Conservation (phyloP, 1,140 invertebrate species). For the Scaptomyza pallida region DNA sequence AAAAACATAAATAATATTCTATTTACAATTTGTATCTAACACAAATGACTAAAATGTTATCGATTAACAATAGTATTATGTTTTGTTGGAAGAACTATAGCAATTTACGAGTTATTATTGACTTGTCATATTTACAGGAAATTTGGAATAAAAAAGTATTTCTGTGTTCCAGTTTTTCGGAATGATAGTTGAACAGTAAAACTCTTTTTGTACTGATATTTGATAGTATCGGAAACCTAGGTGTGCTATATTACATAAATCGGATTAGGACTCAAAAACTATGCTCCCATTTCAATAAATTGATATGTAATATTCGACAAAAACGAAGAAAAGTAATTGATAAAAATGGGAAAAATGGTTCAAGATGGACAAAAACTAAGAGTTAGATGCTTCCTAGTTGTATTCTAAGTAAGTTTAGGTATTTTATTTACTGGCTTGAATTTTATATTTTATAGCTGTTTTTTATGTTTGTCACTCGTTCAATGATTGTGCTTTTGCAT, state of each 20-base stretch:
- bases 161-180: conserved; percentile 34
- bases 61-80: conserved; percentile 23
- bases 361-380: conserved; percentile 8
- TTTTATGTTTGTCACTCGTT: conserved; percentile 73
- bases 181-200: conserved; percentile 46
- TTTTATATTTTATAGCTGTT: conserved; percentile 12
- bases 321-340: conserved; percentile 17
- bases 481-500: conserved; percentile 76
- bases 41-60: conserved; percentile 21
- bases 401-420: not conserved
- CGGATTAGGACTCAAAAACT: conserved; percentile 13
- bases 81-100: conserved; percentile 68
- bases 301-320: conserved; percentile 76
- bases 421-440: conserved; percentile 35
- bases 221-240: conserved; percentile 80
- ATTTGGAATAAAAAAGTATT: conserved; percentile 35
- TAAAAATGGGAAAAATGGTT: not conserved
- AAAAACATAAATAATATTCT: conserved; percentile 27
- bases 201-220: conserved; percentile 73
- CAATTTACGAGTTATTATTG: conserved; percentile 60
- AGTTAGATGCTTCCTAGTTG: not conserved
- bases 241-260: conserved; percentile 79
- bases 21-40: conserved; percentile 58
- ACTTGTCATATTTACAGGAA: conserved; percentile 70
- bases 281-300: conserved; percentile 20